Base-by-base conservation (phyloP, 1,140 invertebrate species). In the Heterodera schachtii region DNA sequence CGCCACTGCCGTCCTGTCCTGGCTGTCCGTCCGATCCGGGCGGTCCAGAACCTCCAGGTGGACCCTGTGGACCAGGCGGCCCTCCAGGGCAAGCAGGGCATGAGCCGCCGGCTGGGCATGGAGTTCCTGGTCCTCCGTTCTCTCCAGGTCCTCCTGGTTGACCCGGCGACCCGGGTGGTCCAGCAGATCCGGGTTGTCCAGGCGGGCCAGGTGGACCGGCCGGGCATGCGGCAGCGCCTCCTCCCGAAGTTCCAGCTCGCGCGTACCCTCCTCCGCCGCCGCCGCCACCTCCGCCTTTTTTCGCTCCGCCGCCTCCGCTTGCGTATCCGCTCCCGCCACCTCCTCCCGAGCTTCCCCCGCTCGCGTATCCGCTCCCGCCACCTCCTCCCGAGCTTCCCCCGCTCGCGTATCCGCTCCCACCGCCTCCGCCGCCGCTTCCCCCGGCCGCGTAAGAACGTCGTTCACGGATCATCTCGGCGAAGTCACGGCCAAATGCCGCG, bases 1-100 rank as follows among this genome's bases (percentile, higher is more conserved):
- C 81, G 8, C 84, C 85, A 49, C 75, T 73, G 57, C 82, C 86
- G 73, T 81, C 76, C 8, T 81, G 66, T 11, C 86, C 86, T 78
- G 86, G 84, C 71, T 82, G 7, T 85, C 87, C 81, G 74, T 80
- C 47, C 43, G 41, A 47, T 75, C 85, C 85, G 31, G 75, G 57
- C 8, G 79, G 75, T 49, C 86, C 86, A 19, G 78, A 47, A 9
- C 60, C 43, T 80, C 84, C 85, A 13, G 80, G 46, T 67, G 52
- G 47, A 66, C 83, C 86, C 66, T 73, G 47, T 4, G 60, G 46
- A 73, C 86, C 86, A 52, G 80, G 60, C 13, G 76, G 31, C 2
- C 86, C 85, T 41, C 83, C 78, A 70, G 80, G 80, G 19, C 80
- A 81, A 21, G 64, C 79, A 57, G 52, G 52, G 41, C 80, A 81